Percentiles rank a stretch among this genome's conserved stretches.
phyloP scores from a whole-genome alignment of 2,888 invertebrate species.

The Drosophila aldrichi region DNA sequence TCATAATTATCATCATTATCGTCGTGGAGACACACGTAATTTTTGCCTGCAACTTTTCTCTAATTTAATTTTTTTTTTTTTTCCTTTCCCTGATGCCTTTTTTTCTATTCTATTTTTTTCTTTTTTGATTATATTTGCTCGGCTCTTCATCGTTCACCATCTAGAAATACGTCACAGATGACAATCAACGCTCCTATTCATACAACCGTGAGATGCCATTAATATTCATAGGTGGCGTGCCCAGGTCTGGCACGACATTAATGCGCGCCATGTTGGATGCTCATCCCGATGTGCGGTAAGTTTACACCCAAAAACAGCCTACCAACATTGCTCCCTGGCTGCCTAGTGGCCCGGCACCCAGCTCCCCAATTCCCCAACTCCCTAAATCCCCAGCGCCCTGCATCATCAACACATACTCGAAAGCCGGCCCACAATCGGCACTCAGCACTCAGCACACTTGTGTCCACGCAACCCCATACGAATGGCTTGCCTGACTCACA shows the following conservation, averaged over 20 bases:
- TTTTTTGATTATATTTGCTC: conserved; percentile 15
- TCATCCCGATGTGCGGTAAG: conserved; percentile 96
- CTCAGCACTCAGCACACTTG: neutral
- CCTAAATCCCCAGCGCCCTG: neutral
- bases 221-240: conserved; percentile 99
- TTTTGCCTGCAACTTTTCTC: conserved; percentile 65
- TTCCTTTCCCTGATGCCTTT: neutral
- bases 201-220: conserved; percentile 96
- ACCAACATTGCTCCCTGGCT: neutral
- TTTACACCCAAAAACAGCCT: conserved; percentile 30
- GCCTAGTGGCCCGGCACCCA: too few species aligned
- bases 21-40: conserved; percentile 60
- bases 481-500: neutral
- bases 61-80: conserved; percentile 54
- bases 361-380: neutral
- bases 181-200: conserved; percentile 89
- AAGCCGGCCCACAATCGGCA: neutral
- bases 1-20: conserved; percentile 38
- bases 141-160: conserved; percentile 2
- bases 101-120: neutral
- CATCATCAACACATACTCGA: conserved; percentile 2
- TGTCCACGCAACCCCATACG: conserved; percentile 11
- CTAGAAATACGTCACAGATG: conserved; percentile 88
- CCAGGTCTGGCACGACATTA: conserved; percentile 98
- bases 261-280: conserved; percentile 99